Evolutionary conservation across 2,113 vertebrate species (phyloP).

Genomic region (Abramis brama): DNA sequence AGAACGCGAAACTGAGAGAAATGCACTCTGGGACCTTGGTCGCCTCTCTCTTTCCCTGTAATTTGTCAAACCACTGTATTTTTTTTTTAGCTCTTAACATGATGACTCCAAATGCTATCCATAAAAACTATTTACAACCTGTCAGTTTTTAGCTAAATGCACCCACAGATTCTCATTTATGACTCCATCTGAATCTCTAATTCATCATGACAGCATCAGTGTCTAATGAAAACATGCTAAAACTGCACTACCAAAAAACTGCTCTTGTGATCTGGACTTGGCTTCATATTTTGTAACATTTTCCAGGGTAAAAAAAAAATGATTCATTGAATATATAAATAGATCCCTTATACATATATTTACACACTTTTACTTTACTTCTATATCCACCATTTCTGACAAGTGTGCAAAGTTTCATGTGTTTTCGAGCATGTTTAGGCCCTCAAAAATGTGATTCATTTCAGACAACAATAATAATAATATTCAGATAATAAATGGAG

Average conservation of each 20-base stretch:
- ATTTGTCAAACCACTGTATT: slow-evolving; percentile 34
- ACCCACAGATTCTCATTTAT: slow-evolving; percentile 3
- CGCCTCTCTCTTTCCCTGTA: slow-evolving; percentile 31
- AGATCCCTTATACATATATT: neutral
- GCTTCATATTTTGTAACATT: neutral
- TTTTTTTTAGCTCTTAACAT: slow-evolving; percentile 39
- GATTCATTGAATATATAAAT: neutral
- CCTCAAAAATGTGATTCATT: too few relatives aligned
- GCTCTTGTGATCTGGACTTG: neutral
- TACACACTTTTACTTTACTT: too few relatives aligned
- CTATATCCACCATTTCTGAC: too few relatives aligned
- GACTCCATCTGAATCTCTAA: neutral
- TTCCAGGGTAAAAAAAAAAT: neutral
- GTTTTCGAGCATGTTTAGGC: too few relatives aligned
- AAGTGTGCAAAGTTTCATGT: too few relatives aligned
- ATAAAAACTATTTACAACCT: neutral
- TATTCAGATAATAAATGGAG: too few relatives aligned
- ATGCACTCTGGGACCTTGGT: neutral
- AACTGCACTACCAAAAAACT: neutral
- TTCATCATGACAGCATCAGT: neutral
- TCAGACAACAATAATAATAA: too few relatives aligned
- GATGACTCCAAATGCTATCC: slow-evolving; percentile 2
- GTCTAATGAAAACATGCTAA: neutral
- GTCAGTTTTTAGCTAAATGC: neutral
- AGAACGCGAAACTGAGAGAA: slow-evolving; percentile 8